These are phyloP conservation scores for Todus mexicanus DNA, from an alignment of 2,797 vertebrate species.

Conservation along the genomic window DNA sequence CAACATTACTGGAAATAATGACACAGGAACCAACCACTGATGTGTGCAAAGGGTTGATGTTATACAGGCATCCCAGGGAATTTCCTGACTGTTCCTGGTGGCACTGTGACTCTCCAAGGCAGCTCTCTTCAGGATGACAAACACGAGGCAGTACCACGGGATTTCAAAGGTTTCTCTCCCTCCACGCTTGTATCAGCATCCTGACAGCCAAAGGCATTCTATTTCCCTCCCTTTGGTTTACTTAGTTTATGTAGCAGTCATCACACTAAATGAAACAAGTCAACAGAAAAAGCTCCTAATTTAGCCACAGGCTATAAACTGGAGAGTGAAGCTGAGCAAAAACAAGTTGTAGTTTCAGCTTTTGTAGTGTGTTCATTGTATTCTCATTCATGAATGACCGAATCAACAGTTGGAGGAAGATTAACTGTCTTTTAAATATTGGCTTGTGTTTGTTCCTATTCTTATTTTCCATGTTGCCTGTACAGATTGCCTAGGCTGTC, in stretches of 20 bases:
- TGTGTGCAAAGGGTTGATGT: not conserved
- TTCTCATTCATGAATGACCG: not conserved
- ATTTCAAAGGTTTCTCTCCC: not conserved
- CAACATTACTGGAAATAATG: not conserved
- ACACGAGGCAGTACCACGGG: not conserved
- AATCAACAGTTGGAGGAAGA: not conserved
- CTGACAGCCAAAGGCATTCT: not conserved
- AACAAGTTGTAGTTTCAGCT: not conserved
- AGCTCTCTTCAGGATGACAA: not conserved
- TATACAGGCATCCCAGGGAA: not conserved
- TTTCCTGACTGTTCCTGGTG: not conserved
- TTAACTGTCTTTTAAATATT: not conserved
- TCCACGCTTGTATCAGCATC: not conserved
- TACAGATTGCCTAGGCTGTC: not conserved
- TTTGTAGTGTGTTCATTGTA: not conserved
- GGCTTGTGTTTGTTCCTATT: not conserved
- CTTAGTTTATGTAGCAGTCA: not conserved
- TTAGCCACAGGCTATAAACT: not conserved
- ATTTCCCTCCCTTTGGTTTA: constrained; percentile 8
- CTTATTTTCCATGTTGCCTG: not conserved
- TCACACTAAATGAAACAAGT: not conserved
- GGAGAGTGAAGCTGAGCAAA: not conserved
- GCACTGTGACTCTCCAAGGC: not conserved
- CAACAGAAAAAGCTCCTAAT: not conserved
- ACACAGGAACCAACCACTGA: not conserved